These are phyloP conservation scores for Meteorus sp. DNA, from an alignment of 1,140 invertebrate species.

Conservation along the genomic window DNA sequence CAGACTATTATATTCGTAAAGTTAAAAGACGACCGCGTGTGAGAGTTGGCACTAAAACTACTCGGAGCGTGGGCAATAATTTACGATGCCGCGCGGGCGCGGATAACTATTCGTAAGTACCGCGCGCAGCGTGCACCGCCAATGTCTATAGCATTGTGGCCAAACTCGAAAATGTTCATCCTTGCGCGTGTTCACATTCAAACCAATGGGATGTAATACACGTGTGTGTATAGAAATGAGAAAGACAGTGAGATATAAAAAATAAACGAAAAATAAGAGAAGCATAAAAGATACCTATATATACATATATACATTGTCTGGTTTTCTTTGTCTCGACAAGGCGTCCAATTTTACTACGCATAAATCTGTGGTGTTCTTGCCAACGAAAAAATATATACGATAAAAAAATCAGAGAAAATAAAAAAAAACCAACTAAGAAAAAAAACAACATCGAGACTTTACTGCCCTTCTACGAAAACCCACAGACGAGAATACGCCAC, in stretches of 20 bases:
- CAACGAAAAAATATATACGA: no score
- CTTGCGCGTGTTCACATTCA: slow-evolving; percentile 24
- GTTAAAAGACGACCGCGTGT: slow-evolving; percentile 15
- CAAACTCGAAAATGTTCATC: slow-evolving; percentile 46
- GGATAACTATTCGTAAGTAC: slow-evolving; percentile 56
- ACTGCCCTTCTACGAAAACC: slow-evolving; percentile 50
- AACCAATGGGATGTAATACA: neutral
- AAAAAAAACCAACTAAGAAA: no score
- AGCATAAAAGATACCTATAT: no score
- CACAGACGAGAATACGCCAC: slow-evolving; percentile 13
- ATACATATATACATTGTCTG: no score
- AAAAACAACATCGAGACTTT: slow-evolving; percentile 38
- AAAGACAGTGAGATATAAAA: no score
- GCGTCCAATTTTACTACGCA: slow-evolving; percentile 49
- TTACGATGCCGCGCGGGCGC: slow-evolving; percentile 53
- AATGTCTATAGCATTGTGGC: no score
- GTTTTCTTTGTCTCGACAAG: slow-evolving; percentile 12
- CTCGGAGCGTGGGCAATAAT: slow-evolving; percentile 53
- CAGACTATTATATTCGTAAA: slow-evolving; percentile 4
- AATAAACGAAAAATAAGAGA: no score
- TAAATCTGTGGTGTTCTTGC: slow-evolving; percentile 55
- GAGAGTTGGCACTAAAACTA: slow-evolving; percentile 47
- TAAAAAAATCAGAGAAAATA: neutral
- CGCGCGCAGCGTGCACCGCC: no score
- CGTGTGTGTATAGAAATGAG: no score